Evolutionary conservation across 2,113 vertebrate species (phyloP), one percentile per base, ranked within the genome.

Genomic region (Mola mola): DNA sequence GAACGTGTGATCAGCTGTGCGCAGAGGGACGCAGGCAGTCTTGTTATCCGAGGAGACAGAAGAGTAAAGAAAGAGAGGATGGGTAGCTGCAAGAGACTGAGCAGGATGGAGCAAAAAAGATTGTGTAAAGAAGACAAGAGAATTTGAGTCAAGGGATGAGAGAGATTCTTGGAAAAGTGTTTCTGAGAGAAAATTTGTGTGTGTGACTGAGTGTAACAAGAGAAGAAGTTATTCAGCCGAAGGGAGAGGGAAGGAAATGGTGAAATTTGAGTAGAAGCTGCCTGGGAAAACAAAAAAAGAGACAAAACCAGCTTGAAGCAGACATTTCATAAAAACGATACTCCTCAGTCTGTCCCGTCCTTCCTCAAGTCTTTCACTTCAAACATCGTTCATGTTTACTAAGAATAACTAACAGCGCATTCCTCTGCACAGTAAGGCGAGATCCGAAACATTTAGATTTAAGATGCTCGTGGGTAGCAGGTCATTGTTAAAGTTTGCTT

Each of bases 261-360:
- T 83, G 85, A 66, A 85, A 88, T 78, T 37, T 36, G 70, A 83
- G 78, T 72, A 60, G 72, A 68, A 73, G 50, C 43, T 25, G 49
- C 19, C 53, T 43, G 41, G 17, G 12, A 19, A 3, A 50, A 41
- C n/a, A n/a, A 21, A 55, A 13, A 1, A 51, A 24, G 48, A 64
- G 37, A 67, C 24, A 62, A 10, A 17, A 43, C 21, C 40, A 75
- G 49, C 38, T 56, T 42, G 44, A 59, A 63, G 61, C 44, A 33
- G 68, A 79, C 58, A 3, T 57, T 50, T 67, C 42, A 43, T 40
- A 58, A 40, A 67, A 50, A 63, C n/a, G 46, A n/a, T n/a, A 16
- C 25, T 4, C 13, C 29, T 38, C 34, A 29, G 52, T 31, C 26
- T 22, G 15, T 43, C 17, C 22, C 28, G 48, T 72, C 33, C 8